A percentile compares a stretch with the other conserved stretches of the same genome.
These are phyloP conservation scores for Spatula clypeata DNA, from an alignment of 2,797 vertebrate genomes.

Conservation along the genomic window DNA sequence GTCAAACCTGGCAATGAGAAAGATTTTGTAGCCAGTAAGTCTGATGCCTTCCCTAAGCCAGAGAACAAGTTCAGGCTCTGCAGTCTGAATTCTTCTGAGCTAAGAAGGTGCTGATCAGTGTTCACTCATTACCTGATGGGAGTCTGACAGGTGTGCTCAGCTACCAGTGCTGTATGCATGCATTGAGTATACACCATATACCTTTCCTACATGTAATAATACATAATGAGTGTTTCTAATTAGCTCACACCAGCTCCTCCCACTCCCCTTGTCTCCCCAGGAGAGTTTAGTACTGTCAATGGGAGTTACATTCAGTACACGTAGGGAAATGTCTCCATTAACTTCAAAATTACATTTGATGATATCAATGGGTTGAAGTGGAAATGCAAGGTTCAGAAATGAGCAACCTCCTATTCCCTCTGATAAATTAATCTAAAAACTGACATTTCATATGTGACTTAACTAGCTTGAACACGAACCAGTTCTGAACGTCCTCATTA, in stretches of 20 bases:
- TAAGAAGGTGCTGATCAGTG: not conserved
- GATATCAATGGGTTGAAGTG: not conserved
- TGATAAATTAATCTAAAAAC: not conserved
- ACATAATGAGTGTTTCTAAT: not conserved
- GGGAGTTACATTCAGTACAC: not conserved
- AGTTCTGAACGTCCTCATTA: not conserved
- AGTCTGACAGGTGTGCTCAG: not conserved
- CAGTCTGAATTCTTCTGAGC: not conserved
- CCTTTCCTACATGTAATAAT: fast-evolving
- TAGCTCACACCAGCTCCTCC: fast-evolving
- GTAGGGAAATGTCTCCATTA: not conserved
- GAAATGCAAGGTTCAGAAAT: not conserved
- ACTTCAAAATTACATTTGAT: not conserved
- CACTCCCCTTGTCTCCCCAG: not conserved
- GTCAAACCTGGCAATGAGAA: not conserved
- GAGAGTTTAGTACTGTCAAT: fast-evolving
- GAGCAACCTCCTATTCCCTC: not conserved
- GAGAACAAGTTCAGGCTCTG: not conserved
- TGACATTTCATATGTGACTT: not conserved
- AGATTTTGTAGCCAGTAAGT: not conserved
- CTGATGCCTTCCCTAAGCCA: not conserved
- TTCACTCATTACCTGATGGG: not conserved
- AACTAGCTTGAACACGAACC: not conserved
- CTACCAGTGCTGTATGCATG: fast-evolving
- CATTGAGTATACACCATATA: fast-evolving